Evolutionary conservation across 2,888 invertebrate species (phyloP).

Genomic region (Creontiades dilutus): DNA sequence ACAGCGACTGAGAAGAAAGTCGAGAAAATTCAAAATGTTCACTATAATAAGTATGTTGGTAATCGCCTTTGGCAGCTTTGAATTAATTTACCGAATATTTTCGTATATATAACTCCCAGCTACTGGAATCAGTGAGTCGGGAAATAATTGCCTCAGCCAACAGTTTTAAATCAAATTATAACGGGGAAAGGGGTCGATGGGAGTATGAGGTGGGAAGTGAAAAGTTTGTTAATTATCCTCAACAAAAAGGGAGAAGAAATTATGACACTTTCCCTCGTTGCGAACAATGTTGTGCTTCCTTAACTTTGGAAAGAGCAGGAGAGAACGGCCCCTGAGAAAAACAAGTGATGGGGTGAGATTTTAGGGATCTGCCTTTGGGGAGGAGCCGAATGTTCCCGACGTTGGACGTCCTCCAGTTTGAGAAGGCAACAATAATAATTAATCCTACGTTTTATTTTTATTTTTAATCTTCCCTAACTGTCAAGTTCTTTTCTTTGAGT

Average conservation of each 20-base stretch:
- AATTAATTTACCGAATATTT: too few species aligned
- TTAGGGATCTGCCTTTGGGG: background rate
- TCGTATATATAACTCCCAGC: too few species aligned
- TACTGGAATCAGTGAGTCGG: background rate
- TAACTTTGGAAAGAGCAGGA: conserved; percentile 19
- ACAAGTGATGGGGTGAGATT: background rate
- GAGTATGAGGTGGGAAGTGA: conserved; percentile 8
- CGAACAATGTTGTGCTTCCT: conserved; percentile 34
- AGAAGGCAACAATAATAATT: background rate
- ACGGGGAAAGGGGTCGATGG: background rate
- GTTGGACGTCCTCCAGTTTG: background rate
- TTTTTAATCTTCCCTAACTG: too few species aligned
- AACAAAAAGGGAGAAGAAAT: conserved; percentile 10
- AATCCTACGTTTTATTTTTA: background rate
- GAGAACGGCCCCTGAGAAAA: background rate
- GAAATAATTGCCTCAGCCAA: conserved; percentile 8
- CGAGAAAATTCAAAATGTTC: too few species aligned
- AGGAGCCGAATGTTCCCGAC: background rate
- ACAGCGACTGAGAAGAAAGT: too few species aligned
- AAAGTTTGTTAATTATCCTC: conserved; percentile 58
- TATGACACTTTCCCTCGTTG: conserved; percentile 24
- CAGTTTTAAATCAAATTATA: conserved; percentile 44
- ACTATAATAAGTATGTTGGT: too few species aligned
- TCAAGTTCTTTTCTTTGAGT: too few species aligned
- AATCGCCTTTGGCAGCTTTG: too few species aligned